A percentile compares a stretch with the other conserved stretches of the same genome.
Evolutionary conservation across 2,113 vertebrate genomes (phyloP).

Genomic region (Girardinichthys multiradiatus): DNA sequence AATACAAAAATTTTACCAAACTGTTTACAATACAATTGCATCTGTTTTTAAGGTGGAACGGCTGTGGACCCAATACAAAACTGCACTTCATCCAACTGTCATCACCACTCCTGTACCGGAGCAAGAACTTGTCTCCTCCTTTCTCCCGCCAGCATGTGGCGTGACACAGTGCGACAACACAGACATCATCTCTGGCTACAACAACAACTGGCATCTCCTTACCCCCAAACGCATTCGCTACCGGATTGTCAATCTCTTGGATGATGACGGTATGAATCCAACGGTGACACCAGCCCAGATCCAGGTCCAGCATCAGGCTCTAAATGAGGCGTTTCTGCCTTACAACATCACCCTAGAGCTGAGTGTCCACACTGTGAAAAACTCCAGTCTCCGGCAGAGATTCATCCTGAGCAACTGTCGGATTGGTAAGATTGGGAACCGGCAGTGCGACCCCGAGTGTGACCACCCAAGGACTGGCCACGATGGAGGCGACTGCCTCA

Average conservation of each 20-base stretch:
- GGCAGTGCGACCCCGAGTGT: constrained; percentile 92
- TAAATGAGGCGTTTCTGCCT: constrained; percentile 85
- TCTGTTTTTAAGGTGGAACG: constrained; percentile 69
- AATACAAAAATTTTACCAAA: neutral
- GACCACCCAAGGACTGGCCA: constrained; percentile 93
- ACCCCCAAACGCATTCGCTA: constrained; percentile 86
- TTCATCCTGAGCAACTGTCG: constrained; percentile 91
- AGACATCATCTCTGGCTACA: constrained; percentile 89
- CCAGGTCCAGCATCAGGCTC: constrained; percentile 82
- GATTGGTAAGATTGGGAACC: constrained; percentile 92
- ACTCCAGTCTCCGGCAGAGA: constrained; percentile 86
- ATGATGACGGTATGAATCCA: constrained; percentile 82
- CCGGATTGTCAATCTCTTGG: constrained; percentile 87
- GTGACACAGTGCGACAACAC: constrained; percentile 90
- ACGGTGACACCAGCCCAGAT: constrained; percentile 87
- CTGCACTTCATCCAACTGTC: constrained; percentile 78
- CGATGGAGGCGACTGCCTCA: constrained; percentile 91
- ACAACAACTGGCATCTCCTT: constrained; percentile 85
- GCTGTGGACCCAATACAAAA: constrained; percentile 83
- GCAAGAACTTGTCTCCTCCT: constrained; percentile 77
- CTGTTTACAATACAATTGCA: neutral
- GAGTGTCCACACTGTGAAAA: constrained; percentile 80
- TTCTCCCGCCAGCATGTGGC: constrained; percentile 87
- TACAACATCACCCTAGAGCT: constrained; percentile 94
- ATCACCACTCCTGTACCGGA: constrained; percentile 74